Conservation (phyloP, 2,888 invertebrate genomes). For the Crocallis elinguaria region DNA sequence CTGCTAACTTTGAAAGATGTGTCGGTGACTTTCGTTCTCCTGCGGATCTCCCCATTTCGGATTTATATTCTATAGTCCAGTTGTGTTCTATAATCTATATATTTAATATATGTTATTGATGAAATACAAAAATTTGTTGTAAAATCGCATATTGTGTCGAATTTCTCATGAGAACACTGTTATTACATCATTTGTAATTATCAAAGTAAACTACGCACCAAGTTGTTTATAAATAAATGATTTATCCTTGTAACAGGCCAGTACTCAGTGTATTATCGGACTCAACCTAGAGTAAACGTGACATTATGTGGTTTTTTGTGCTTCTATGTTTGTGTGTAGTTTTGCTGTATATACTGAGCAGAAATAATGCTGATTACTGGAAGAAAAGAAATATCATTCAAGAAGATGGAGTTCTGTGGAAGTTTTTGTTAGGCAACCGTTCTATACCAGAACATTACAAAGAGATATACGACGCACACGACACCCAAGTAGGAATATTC, state of each 20-base stretch:
- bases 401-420: constrained; percentile 44
- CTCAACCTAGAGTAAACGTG: neutral
- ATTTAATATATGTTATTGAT: too few relatives aligned
- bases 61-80: too few relatives aligned
- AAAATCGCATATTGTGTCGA: too few relatives aligned
- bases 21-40: too few relatives aligned
- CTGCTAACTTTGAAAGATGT: too few relatives aligned
- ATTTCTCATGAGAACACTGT: too few relatives aligned
- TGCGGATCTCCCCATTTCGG: too few relatives aligned
- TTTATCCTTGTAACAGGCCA: neutral
- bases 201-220: neutral
- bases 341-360: constrained; percentile 32
- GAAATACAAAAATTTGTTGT: too few relatives aligned
- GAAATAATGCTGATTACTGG: constrained; percentile 57
- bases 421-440: constrained; percentile 52
- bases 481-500: constrained; percentile 53
- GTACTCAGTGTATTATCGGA: neutral
- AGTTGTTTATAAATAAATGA: neutral
- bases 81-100: too few relatives aligned
- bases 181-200: neutral
- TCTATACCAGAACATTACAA: constrained; percentile 59
- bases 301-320: constrained; percentile 30
- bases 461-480: constrained; percentile 54
- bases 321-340: constrained; percentile 39
- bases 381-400: constrained; percentile 55